These are phyloP conservation scores for Anarhynchus alexandrinus DNA, from an alignment of 2,113 vertebrate genomes.

Conservation along the genomic window DNA sequence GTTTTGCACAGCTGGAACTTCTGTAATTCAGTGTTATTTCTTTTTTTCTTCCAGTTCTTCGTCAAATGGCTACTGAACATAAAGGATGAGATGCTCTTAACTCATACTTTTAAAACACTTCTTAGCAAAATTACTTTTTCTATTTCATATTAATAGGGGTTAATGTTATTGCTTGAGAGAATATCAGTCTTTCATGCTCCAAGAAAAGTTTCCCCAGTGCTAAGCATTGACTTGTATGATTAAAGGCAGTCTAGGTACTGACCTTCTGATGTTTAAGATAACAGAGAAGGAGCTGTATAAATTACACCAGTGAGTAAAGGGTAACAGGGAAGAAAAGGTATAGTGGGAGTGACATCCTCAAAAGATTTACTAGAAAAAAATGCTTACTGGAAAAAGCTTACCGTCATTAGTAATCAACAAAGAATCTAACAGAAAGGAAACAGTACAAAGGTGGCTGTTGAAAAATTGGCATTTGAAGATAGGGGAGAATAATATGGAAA, in stretches of 20 bases:
- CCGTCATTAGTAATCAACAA: too few species aligned
- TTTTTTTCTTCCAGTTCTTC: not conserved
- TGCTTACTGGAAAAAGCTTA: too few species aligned
- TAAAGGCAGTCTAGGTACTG: not conserved
- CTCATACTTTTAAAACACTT: not conserved
- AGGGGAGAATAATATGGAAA: not conserved
- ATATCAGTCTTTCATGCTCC: not conserved
- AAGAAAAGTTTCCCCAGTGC: not conserved
- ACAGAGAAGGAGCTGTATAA: not conserved
- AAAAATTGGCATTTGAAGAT: constrained; percentile 9
- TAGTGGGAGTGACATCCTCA: not conserved
- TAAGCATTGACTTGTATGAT: not conserved
- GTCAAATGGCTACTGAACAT: not conserved
- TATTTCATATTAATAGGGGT: not conserved
- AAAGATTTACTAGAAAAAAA: constrained; percentile 6
- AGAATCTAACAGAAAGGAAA: not conserved
- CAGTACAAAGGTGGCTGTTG: not conserved
- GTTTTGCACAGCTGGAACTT: not conserved
- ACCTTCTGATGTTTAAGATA: not conserved
- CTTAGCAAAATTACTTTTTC: not conserved
- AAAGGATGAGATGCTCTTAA: not conserved
- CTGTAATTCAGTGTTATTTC: not conserved
- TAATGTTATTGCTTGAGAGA: not conserved
- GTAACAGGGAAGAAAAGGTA: not conserved
- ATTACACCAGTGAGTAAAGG: not conserved